A percentile compares a stretch with the other conserved stretches of the same genome.
Conservation (phyloP, 1,140 invertebrate genomes). For the Lepidurus packardi region DNA sequence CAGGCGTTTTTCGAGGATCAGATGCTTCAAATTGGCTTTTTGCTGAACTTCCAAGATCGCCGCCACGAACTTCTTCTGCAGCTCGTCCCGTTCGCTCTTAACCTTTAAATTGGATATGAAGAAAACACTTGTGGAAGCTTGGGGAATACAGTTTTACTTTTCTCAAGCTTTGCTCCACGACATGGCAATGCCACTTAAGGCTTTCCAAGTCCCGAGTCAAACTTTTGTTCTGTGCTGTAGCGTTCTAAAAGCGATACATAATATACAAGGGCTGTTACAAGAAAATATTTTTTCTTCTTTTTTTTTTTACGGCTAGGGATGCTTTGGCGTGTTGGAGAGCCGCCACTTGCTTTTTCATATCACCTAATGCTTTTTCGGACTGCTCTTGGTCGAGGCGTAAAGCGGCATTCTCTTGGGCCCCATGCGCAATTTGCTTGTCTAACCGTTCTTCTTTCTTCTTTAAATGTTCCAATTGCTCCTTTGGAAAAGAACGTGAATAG, state of each 20-base stretch:
- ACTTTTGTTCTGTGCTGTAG: conserved; percentile 53
- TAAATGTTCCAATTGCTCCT: conserved; percentile 79
- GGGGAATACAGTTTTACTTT: conserved; percentile 49
- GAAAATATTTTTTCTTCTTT: not conserved
- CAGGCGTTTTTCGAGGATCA: conserved; percentile 69
- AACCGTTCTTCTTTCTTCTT: conserved; percentile 73
- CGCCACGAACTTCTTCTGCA: conserved; percentile 69
- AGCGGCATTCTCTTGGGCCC: conserved; percentile 64
- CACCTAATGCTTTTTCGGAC: conserved; percentile 58
- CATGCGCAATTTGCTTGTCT: conserved; percentile 58
- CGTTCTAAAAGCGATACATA: conserved; percentile 53
- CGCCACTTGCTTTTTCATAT: conserved; percentile 63
- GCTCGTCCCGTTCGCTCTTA: conserved; percentile 67
- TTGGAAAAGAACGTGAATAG: conserved; percentile 28
- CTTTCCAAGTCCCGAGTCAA: conserved; percentile 61
- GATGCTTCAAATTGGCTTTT: conserved; percentile 67
- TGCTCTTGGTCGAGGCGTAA: conserved; percentile 63
- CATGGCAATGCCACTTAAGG: conserved; percentile 66
- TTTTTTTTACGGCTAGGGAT: conserved; percentile 48
- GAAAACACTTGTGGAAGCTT: not conserved
- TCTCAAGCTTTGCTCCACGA: conserved; percentile 69
- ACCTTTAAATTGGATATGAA: conserved; percentile 44
- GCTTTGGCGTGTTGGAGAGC: conserved; percentile 76
- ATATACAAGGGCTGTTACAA: conserved; percentile 36
- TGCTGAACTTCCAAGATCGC: conserved; percentile 80